These are phyloP conservation scores for Drosophila nigromelanica DNA, from an alignment of 1,140 invertebrate species.

Conservation along the genomic window DNA sequence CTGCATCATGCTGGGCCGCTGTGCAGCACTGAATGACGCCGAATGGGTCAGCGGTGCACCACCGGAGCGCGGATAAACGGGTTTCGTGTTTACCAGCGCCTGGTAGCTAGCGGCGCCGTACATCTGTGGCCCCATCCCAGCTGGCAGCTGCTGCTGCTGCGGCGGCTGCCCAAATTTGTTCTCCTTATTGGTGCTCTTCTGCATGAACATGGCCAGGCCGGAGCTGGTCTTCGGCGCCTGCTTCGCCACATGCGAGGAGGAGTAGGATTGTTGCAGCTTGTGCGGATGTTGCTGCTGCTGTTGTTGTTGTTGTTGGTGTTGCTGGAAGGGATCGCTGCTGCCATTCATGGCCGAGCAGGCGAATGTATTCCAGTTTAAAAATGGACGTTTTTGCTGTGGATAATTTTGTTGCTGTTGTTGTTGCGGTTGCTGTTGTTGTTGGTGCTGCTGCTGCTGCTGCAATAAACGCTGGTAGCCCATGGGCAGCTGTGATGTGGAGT, in stretches of 20 bases:
- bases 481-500: slow-evolving; percentile 76
- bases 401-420: slow-evolving; percentile 53
- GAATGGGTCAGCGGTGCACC: slow-evolving; percentile 63
- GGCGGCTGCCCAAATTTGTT: slow-evolving; percentile 69
- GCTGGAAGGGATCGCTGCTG: slow-evolving; percentile 72
- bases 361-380: slow-evolving; percentile 77
- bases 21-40: slow-evolving; percentile 63
- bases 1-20: slow-evolving; percentile 54
- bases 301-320: slow-evolving; percentile 63
- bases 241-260: slow-evolving; percentile 67
- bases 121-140: slow-evolving; percentile 65
- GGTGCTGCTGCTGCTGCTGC: slow-evolving; percentile 61
- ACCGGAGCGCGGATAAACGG: slow-evolving; percentile 39
- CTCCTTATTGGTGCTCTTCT: slow-evolving; percentile 75
- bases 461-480: slow-evolving; percentile 65
- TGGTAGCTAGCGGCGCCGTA: slow-evolving; percentile 46
- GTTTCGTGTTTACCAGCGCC: slow-evolving; percentile 23
- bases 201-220: slow-evolving; percentile 59
- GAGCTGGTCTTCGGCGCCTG: slow-evolving; percentile 51
- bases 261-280: slow-evolving; percentile 73
- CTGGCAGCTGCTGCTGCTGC: slow-evolving; percentile 51
- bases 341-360: slow-evolving; percentile 74
- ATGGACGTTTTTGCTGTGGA: slow-evolving; percentile 76
- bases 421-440: slow-evolving; percentile 36
- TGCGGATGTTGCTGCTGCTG: slow-evolving; percentile 47